These are phyloP conservation scores for Mesitornis unicolor DNA, from an alignment of 2,113 vertebrate genomes.

Conservation along the genomic window DNA sequence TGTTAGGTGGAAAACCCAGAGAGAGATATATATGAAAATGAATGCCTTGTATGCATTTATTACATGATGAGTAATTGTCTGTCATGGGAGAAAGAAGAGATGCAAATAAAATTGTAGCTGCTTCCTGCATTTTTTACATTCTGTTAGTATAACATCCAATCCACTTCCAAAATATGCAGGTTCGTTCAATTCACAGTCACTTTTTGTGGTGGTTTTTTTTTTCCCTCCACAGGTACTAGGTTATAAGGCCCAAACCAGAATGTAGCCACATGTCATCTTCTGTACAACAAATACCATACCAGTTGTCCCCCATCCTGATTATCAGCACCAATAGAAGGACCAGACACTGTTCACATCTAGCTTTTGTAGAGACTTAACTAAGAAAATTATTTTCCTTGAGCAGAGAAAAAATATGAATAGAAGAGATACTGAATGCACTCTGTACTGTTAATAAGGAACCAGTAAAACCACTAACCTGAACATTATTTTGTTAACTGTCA, in stretches of 20 bases:
- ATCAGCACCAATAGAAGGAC: not conserved
- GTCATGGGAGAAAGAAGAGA: not conserved
- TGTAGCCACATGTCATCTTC: not conserved
- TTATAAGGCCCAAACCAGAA: not conserved
- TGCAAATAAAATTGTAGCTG: not conserved
- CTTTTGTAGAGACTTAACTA: not conserved
- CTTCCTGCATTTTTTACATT: not conserved
- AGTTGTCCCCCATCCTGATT: not conserved
- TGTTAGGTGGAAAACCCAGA: not conserved
- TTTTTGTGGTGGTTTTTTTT: not conserved
- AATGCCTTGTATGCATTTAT: not conserved
- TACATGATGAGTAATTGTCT: not conserved
- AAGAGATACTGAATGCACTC: not conserved
- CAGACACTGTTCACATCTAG: not conserved
- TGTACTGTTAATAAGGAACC: not conserved
- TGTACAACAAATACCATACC: not conserved
- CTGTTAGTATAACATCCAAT: not conserved
- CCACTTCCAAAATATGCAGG: not conserved
- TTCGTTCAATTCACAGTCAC: not conserved
- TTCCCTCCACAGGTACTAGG: fast-evolving
- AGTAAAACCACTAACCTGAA: not conserved
- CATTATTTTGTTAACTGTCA: not conserved
- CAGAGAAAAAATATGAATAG: not conserved
- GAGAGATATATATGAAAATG: not conserved
- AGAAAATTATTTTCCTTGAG: not conserved